These are phyloP conservation scores for Gnathonemus longibarbis DNA, from an alignment of 2,113 vertebrate species.

Conservation along the genomic window DNA sequence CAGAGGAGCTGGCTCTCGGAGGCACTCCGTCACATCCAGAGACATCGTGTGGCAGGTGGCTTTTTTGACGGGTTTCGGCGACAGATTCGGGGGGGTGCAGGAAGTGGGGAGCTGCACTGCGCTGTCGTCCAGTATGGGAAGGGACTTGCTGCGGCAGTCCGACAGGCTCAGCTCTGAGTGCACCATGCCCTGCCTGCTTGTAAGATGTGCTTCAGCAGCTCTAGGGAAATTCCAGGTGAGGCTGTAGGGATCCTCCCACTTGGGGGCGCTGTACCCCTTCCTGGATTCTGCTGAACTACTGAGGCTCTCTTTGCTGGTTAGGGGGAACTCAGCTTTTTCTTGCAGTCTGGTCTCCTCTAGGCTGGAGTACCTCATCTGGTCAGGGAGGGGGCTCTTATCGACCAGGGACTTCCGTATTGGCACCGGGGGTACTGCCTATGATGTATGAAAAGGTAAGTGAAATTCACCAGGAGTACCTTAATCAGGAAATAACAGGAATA, in stretches of 20 bases:
- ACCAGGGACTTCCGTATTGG: constrained; percentile 39
- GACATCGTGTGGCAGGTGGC: constrained; percentile 17
- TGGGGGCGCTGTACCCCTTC: not conserved
- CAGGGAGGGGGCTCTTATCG: constrained; percentile 14
- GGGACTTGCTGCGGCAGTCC: constrained; percentile 42
- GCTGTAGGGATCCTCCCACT: constrained; percentile 1
- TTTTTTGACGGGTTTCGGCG: constrained; percentile 42
- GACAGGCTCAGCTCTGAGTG: constrained; percentile 48
- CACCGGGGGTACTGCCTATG: constrained; percentile 52
- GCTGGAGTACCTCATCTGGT: constrained; percentile 48
- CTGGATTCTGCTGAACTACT: not conserved
- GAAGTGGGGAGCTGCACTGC: constrained; percentile 27
- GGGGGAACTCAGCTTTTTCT: constrained; percentile 10
- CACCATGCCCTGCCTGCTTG: constrained; percentile 18
- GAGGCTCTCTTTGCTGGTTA: constrained; percentile 20
- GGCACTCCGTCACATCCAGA: not conserved
- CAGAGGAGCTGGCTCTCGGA: not conserved
- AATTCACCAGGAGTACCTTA: not conserved
- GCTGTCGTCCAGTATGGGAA: constrained; percentile 38
- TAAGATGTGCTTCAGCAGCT: constrained; percentile 14
- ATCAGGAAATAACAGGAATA: not conserved
- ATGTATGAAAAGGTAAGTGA: not conserved
- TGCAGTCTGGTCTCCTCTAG: constrained; percentile 43
- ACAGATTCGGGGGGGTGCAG: constrained; percentile 35
- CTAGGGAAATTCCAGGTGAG: constrained; percentile 15